These are phyloP conservation scores for Noctuana brunneofusca DNA, from an alignment of 2,888 invertebrate genomes.

Conservation along the genomic window DNA sequence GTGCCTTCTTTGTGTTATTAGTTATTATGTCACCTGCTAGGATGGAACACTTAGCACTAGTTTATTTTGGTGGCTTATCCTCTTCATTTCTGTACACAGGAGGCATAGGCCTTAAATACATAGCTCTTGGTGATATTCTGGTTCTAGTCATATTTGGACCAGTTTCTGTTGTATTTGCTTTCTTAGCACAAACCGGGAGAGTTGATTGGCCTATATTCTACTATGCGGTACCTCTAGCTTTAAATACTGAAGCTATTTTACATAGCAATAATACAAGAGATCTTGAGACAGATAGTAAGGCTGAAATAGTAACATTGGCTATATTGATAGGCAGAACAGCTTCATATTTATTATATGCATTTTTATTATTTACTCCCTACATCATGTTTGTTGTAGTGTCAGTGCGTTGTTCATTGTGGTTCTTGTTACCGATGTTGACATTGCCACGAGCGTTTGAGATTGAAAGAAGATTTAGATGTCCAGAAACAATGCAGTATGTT, in stretches of 20 bases:
- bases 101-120: constrained; percentile 97
- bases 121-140: constrained; percentile 95
- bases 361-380: constrained; percentile 95
- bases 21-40: constrained; percentile 92
- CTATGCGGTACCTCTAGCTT: constrained; percentile 95
- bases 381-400: constrained; percentile 93
- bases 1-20: constrained; percentile 90
- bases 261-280: constrained; percentile 98
- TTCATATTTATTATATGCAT: constrained; percentile 94
- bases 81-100: constrained; percentile 98
- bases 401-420: constrained; percentile 93
- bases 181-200: constrained; percentile 94
- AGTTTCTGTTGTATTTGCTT: constrained; percentile 95
- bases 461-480: constrained; percentile 92
- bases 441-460: constrained; percentile 94
- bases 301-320: constrained; percentile 97
- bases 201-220: constrained; percentile 96
- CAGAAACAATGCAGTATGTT: constrained; percentile 90
- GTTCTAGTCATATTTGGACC: constrained; percentile 97
- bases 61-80: constrained; percentile 97
- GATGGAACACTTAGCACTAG: constrained; percentile 96
- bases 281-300: constrained; percentile 92
- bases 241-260: constrained; percentile 97
- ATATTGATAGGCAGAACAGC: constrained; percentile 95
- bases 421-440: constrained; percentile 93